Conservation (phyloP, 2,888 invertebrate genomes). For the Synanthedon myopaeformis region DNA sequence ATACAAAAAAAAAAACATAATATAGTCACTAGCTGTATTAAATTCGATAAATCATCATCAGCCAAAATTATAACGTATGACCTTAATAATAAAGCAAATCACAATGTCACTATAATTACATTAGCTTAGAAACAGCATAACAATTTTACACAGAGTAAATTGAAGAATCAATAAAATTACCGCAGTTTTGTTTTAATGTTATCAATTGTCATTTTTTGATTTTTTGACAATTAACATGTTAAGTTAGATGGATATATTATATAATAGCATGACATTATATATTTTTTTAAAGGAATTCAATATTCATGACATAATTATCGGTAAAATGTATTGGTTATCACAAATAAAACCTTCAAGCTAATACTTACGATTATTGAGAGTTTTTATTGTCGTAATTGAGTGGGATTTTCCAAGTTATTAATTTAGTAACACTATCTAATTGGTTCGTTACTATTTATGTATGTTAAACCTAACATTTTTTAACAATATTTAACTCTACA, state of each 20-base stretch:
- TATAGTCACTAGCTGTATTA: too few relatives aligned
- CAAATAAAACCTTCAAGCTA: conserved; percentile 7
- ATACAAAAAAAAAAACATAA: too few relatives aligned
- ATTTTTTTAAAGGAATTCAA: neutral
- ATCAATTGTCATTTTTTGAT: too few relatives aligned
- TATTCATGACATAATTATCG: neutral
- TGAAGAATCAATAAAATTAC: conserved; percentile 70
- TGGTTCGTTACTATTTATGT: conserved; percentile 42
- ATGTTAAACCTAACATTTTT: conserved; percentile 50
- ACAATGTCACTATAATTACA: neutral
- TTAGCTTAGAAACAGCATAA: conserved; percentile 42
- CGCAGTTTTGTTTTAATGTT: conserved; percentile 60
- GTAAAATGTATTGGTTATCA: conserved; percentile 8
- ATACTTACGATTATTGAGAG: conserved; percentile 36
- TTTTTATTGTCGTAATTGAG: conserved; percentile 47
- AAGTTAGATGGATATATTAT: too few relatives aligned
- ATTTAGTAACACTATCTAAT: conserved; percentile 56
- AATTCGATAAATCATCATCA: too few relatives aligned
- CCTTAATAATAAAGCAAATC: too few relatives aligned
- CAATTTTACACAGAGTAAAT: conserved; percentile 39
- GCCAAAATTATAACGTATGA: too few relatives aligned
- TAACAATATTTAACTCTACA: conserved; percentile 47
- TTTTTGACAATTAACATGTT: too few relatives aligned
- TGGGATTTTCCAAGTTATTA: conserved; percentile 28
- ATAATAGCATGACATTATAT: too few relatives aligned